These are phyloP conservation scores for Cremastobaeus sp. DNA, from an alignment of 2,888 invertebrate species.

Conservation along the genomic window DNA sequence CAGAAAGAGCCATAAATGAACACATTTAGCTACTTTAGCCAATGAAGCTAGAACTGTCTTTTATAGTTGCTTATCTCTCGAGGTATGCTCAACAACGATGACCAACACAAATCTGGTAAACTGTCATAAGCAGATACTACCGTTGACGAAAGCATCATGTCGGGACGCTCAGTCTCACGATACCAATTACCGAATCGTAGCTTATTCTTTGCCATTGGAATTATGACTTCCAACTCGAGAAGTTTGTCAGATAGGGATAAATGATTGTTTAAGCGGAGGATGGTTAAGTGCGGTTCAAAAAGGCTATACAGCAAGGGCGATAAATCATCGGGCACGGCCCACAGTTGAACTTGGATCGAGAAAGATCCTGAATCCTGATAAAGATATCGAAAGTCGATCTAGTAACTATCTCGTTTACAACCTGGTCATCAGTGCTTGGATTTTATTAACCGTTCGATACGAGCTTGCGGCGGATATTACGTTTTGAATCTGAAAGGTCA, in stretches of 20 bases:
- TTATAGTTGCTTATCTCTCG: constrained; percentile 29
- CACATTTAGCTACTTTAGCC: constrained; percentile 28
- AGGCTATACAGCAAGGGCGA: constrained; percentile 28
- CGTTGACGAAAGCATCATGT: constrained; percentile 13
- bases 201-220: constrained; percentile 12
- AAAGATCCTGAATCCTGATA: constrained; percentile 38
- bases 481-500: constrained; percentile 2
- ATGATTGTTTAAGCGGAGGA: constrained; percentile 14
- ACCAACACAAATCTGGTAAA: constrained; percentile 8
- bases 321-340: constrained; percentile 41
- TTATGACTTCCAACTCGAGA: constrained; percentile 6
- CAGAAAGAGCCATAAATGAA: constrained; percentile 21
- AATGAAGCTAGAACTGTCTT: constrained; percentile 12
- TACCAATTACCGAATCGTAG: constrained; percentile 9
- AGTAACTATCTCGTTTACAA: constrained; percentile 43
- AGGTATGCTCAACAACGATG: constrained; percentile 20
- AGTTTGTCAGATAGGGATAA: constrained; percentile 12
- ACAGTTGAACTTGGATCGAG: constrained; percentile 32
- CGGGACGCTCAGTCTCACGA: neutral
- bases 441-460: constrained; percentile 20
- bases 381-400: constrained; percentile 53
- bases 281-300: constrained; percentile 36
- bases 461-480: neutral
- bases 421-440: constrained; percentile 22
- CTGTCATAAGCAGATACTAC: constrained; percentile 1